Evolutionary conservation across 1,140 invertebrate genomes (phyloP), one percentile per base, ranked within the genome.

Genomic region (Leptonema lineaticorne): DNA sequence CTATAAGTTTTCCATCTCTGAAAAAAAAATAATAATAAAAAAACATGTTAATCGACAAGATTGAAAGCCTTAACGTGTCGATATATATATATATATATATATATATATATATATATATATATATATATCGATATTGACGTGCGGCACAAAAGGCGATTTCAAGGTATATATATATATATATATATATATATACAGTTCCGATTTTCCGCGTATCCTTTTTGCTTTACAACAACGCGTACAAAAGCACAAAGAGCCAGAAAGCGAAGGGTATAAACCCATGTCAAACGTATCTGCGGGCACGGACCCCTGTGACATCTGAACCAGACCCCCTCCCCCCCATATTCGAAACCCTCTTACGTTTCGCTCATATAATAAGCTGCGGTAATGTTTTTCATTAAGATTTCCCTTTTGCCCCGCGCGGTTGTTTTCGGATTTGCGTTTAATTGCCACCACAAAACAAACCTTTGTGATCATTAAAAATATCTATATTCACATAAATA

Each of bases 371-470:
- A 53, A 53, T 53, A 53, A 53, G 50, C 50, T 53, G 50, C 50
- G 50, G 50, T 53, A 53, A 53, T 53, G 50, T 53, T 53, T 53
- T 53, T 53, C 50, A 53, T 53, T 53, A 53, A 24, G 50, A 53
- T 53, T 53, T 53, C 50, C 50, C 50, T 53, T 53, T 53, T 20
- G 22, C 24, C 8, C n/a, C n/a, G n/a, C n/a, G 50, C 24, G 37
- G 37, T 41, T 11, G 37, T 2, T 41, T 41, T 26, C 50, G 22
- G 50, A 53, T 53, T 53, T 53, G 50, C 50, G 20, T 24, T 24
- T 53, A 53, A 53, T 53, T 53, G 50, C 50, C 50, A 24, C 37
- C 11, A 41, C 37, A 16, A 41, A 11, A 41, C 37, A 41, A 41
- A 41, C 11, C 2, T 16, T n/a, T n/a, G n/a, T n/a, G n/a, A n/a